A percentile compares a stretch with the other conserved stretches of the same genome.
phyloP scores from a whole-genome alignment of 2,113 vertebrate species.

The Tragelaphus buxtoni region DNA sequence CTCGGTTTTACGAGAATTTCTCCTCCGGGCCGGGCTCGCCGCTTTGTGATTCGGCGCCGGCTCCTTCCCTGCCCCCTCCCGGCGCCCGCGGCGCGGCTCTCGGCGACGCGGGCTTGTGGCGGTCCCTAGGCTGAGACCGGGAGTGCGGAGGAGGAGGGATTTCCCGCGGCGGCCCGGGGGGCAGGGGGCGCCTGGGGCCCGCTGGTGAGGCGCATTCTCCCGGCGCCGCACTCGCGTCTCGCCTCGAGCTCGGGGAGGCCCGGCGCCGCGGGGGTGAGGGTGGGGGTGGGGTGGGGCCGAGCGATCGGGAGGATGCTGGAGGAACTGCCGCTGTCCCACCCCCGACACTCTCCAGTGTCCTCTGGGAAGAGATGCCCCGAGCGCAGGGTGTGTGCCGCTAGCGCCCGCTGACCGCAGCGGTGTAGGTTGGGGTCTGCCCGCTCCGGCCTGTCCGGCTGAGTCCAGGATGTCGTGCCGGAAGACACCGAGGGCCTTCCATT shows the following conservation, averaged over 20 bases:
- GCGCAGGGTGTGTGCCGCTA: slow-evolving; percentile 12
- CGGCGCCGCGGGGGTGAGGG: slow-evolving; percentile 22
- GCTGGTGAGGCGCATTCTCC: background rate
- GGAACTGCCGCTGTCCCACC: background rate
- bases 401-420: background rate
- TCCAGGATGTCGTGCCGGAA: background rate
- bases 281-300: background rate
- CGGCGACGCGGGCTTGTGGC: background rate
- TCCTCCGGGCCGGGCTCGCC: slow-evolving; percentile 23
- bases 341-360: background rate
- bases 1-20: slow-evolving; percentile 30
- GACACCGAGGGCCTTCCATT: background rate
- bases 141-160: slow-evolving; percentile 4
- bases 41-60: slow-evolving; percentile 68
- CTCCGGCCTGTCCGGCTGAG: background rate
- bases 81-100: slow-evolving; percentile 29
- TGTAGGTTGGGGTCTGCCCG: background rate
- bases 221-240: background rate
- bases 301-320: background rate
- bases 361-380: slow-evolving; percentile 20
- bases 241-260: slow-evolving; percentile 1
- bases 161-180: background rate
- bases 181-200: background rate
- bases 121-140: slow-evolving; percentile 11
- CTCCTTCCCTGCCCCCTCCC: slow-evolving; percentile 52